A percentile compares a stretch with the other conserved stretches of the same genome.
Evolutionary conservation across 2,113 vertebrate species (phyloP).

Genomic region (Pelvicachromis taeniatus): DNA sequence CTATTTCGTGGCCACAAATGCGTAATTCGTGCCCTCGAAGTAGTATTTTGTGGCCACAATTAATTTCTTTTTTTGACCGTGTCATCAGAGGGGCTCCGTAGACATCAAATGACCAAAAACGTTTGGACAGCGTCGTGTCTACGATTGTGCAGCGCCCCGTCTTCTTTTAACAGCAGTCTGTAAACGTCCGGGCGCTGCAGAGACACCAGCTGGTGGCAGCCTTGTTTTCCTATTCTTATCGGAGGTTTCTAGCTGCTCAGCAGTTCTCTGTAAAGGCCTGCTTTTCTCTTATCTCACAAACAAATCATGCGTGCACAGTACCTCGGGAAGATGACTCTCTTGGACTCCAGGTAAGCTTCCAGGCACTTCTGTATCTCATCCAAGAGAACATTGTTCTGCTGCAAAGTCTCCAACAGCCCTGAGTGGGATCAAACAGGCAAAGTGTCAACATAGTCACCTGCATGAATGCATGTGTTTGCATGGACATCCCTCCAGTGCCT

Average conservation of each 20-base stretch:
- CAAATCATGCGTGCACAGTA: background rate
- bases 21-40: too few species aligned
- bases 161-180: too few species aligned
- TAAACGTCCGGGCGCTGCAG: too few species aligned
- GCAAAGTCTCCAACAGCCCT: slow-evolving; percentile 83
- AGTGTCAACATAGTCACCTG: background rate
- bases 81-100: too few species aligned
- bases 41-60: too few species aligned
- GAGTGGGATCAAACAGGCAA: background rate
- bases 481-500: background rate
- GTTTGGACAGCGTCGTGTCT: background rate
- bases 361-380: slow-evolving; percentile 87
- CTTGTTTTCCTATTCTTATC: background rate
- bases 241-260: accelerated
- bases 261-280: background rate
- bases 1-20: too few species aligned
- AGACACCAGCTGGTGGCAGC: too few species aligned
- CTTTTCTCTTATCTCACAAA: background rate
- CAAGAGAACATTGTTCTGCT: slow-evolving; percentile 80
- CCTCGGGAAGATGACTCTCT: slow-evolving; percentile 83
- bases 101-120: accelerated
- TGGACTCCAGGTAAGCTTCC: slow-evolving; percentile 84
- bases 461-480: background rate
- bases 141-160: background rate
- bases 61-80: too few species aligned